These are phyloP conservation scores for Phortica variegata DNA, from an alignment of 1,140 invertebrate species.

Conservation along the genomic window DNA sequence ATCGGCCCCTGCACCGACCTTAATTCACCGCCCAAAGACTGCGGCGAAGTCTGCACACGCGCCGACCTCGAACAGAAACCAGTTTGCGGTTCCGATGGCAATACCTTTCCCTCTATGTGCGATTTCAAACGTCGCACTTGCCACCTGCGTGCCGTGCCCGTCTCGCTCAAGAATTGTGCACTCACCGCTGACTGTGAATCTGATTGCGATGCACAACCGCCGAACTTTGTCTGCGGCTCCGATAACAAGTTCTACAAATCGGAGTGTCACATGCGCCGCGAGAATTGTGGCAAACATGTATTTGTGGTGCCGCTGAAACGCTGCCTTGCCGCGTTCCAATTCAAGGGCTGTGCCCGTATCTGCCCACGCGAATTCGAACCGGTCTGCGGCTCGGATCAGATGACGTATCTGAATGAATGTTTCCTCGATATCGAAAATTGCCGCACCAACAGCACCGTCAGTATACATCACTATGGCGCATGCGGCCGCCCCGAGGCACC, in stretches of 20 bases:
- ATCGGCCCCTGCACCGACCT: slow-evolving; percentile 80
- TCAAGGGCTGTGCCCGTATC: slow-evolving; percentile 80
- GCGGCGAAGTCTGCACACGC: slow-evolving; percentile 71
- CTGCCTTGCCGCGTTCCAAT: slow-evolving; percentile 79
- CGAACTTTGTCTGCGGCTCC: slow-evolving; percentile 85
- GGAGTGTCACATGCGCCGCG: slow-evolving; percentile 88
- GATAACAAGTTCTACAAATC: slow-evolving; percentile 90
- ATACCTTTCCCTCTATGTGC: slow-evolving; percentile 87
- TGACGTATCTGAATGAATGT: slow-evolving; percentile 90
- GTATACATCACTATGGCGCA: slow-evolving; percentile 50
- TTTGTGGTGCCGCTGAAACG: slow-evolving; percentile 83
- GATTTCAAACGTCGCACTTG: slow-evolving; percentile 83
- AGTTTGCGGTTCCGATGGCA: slow-evolving; percentile 88
- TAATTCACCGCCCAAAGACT: slow-evolving; percentile 67
- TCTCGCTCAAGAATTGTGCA: slow-evolving; percentile 76
- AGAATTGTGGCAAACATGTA: slow-evolving; percentile 89
- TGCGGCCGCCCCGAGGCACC: slow-evolving; percentile 52
- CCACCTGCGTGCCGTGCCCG: slow-evolving; percentile 78
- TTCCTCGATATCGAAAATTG: slow-evolving; percentile 90
- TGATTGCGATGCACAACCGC: slow-evolving; percentile 66
- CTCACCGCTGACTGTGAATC: slow-evolving; percentile 80
- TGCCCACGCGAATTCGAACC: slow-evolving; percentile 84
- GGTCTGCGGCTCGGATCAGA: slow-evolving; percentile 84
- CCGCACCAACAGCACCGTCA: slow-evolving; percentile 64
- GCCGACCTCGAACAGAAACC: slow-evolving; percentile 69